Base-by-base conservation (phyloP, 2,113 vertebrate genomes). In the Accipiter virgatus region DNA sequence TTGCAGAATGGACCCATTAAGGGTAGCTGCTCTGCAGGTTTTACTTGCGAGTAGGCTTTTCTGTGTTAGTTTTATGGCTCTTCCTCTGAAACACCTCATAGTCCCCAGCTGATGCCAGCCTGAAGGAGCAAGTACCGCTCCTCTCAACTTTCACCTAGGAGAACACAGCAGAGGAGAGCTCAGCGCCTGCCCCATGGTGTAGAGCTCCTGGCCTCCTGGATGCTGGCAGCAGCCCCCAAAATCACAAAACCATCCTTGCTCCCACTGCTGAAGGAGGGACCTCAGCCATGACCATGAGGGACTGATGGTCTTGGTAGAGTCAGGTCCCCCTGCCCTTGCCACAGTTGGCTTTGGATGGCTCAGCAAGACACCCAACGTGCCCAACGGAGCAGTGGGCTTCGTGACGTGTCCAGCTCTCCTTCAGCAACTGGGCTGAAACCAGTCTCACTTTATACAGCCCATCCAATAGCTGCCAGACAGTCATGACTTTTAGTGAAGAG, bases 331-430 rank as follows among this genome's bases (percentile, higher is more conserved):
- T 38, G n/a, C 62, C 29, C 29, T 66, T 81, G 43, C 21, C 66
- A 23, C 5, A 31, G 11, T 1, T 3, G 32, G 32, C 16, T 88
- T 72, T 0, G 0, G 5, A 11, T 13, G 13, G 31, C 15, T 22
- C 25, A 42, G 29, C 20, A 10, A 38, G 50, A 18, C 13, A 20
- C 14, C 4, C 31, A 36, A 34, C 1, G 2, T 6, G 16, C 18
- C 48, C 36, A 16, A 1, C 1, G 1, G 40, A 68, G 27, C 43
- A 43, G 16, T 16, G 15, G 31, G 15, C 40, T 86, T 73, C 32
- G 10, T 14, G 31, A 45, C 65, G 55, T 9, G 13, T 47, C 53
- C 16, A 15, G 12, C 20, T 32, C 10, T 82, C 88, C 34, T 71
- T 70, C 47, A 83, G 45, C 50, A 88, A 23, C 48, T 27, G 50